These are phyloP conservation scores for Callopanchax toddi DNA, from an alignment of 2,113 vertebrate genomes.

Conservation along the genomic window DNA sequence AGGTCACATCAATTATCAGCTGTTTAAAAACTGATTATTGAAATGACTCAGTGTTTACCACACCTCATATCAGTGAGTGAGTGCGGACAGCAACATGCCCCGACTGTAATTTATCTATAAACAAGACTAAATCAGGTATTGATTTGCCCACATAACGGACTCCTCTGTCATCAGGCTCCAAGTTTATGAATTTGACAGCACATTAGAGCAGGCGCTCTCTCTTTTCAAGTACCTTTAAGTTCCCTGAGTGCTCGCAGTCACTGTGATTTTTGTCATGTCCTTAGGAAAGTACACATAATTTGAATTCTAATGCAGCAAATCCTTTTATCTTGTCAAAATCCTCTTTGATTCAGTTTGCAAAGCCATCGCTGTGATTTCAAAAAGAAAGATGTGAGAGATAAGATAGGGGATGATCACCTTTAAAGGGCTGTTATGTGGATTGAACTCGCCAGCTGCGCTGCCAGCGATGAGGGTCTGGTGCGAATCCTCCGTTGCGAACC, in stretches of 20 bases:
- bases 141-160: constrained; percentile 1
- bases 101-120: neutral
- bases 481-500: constrained; percentile 42
- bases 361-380: constrained; percentile 54
- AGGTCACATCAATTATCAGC: constrained; percentile 34
- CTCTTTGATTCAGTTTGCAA: constrained; percentile 67
- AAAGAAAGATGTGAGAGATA: constrained; percentile 59
- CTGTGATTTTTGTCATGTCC: constrained; percentile 56
- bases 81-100: neutral
- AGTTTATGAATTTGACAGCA: constrained; percentile 16
- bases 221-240: constrained; percentile 57
- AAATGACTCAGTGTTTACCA: constrained; percentile 27
- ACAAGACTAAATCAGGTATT: constrained; percentile 16
- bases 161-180: constrained; percentile 8
- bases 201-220: constrained; percentile 38
- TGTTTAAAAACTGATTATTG: constrained; percentile 30
- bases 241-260: constrained; percentile 55
- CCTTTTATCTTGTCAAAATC: constrained; percentile 74
- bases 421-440: constrained; percentile 58
- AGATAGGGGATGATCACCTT: constrained; percentile 58
- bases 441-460: constrained; percentile 35
- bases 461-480: constrained; percentile 39
- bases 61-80: constrained; percentile 5
- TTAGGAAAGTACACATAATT: constrained; percentile 64
- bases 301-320: constrained; percentile 66